A percentile compares a stretch with the other conserved stretches of the same genome.
phyloP scores from a whole-genome alignment of 2,888 invertebrate species.

The Amiota communis region DNA sequence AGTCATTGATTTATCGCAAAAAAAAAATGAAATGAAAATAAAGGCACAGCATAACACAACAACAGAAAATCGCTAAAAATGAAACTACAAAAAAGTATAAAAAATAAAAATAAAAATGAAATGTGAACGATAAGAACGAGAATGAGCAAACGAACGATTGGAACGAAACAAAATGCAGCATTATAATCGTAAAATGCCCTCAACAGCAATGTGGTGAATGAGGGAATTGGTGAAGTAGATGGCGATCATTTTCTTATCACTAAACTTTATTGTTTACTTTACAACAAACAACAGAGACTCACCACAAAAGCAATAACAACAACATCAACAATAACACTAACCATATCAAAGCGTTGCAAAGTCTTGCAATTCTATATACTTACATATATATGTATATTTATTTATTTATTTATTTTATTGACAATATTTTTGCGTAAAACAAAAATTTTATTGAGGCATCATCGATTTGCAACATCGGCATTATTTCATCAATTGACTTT shows the following conservation, averaged over 20 bases:
- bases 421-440: background rate
- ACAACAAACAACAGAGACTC: slow-evolving; percentile 22
- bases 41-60: too few species aligned
- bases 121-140: slow-evolving; percentile 7
- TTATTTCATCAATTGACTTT: background rate
- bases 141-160: too few species aligned
- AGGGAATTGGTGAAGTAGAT: slow-evolving; percentile 4
- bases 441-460: slow-evolving; percentile 6
- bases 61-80: too few species aligned
- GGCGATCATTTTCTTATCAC: slow-evolving; percentile 1
- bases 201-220: slow-evolving; percentile 35
- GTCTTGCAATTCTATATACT: slow-evolving; percentile 40
- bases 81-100: slow-evolving; percentile 18
- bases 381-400: slow-evolving; percentile 19
- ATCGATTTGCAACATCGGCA: slow-evolving; percentile 1
- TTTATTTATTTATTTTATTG: too few species aligned
- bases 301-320: slow-evolving; percentile 24
- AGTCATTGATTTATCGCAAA: slow-evolving; percentile 46
- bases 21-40: slow-evolving; percentile 16
- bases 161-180: background rate
- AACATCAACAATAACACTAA: slow-evolving; percentile 32
- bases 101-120: slow-evolving; percentile 16
- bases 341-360: slow-evolving; percentile 43
- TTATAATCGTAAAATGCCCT: background rate
- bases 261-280: slow-evolving; percentile 40